These are phyloP conservation scores for Caloenas nicobarica DNA, from an alignment of 2,113 vertebrate species.

Conservation along the genomic window DNA sequence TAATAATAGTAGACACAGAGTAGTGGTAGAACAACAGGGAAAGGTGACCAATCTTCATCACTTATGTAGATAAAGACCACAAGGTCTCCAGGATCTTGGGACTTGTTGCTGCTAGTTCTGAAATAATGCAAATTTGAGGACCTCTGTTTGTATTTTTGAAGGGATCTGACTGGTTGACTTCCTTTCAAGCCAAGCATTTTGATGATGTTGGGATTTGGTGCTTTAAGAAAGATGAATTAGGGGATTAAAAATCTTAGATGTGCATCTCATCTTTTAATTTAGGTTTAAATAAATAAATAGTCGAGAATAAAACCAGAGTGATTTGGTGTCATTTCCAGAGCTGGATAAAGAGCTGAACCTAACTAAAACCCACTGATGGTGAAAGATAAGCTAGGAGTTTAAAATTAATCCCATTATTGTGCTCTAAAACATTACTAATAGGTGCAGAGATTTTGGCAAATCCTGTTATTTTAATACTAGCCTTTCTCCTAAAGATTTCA, in stretches of 20 bases:
- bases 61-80: neutral
- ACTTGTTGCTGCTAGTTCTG: neutral
- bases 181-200: neutral
- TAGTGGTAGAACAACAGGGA: neutral
- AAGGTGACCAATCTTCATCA: neutral
- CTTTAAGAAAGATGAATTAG: neutral
- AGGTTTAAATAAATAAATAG: neutral
- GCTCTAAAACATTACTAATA: neutral
- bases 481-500: neutral
- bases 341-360: neutral
- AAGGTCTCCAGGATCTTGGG: neutral
- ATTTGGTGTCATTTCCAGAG: neutral
- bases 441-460: neutral
- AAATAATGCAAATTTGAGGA: neutral
- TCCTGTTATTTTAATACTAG: neutral
- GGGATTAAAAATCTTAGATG: neutral
- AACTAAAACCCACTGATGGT: neutral
- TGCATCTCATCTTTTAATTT: neutral
- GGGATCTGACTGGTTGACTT: neutral
- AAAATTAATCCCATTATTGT: conserved; percentile 1
- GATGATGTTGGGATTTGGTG: neutral
- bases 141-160: neutral
- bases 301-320: neutral
- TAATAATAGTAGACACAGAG: neutral
- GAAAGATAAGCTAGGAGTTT: neutral